Evolutionary conservation across 2,888 invertebrate genomes (phyloP).

Genomic region (Odontothrips loti): DNA sequence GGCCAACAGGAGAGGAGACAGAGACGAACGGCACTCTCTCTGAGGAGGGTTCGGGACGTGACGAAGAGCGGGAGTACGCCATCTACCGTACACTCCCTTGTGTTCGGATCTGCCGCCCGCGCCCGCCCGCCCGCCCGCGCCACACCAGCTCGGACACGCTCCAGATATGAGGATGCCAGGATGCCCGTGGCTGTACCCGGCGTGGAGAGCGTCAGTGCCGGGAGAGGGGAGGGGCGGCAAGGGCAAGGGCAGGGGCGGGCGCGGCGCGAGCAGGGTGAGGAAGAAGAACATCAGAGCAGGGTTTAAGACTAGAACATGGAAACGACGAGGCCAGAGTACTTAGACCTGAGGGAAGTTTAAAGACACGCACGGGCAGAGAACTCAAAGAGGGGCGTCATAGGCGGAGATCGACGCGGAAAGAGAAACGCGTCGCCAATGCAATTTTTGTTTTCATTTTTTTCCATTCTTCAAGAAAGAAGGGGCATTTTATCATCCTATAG

Average conservation of each 20-base stretch:
- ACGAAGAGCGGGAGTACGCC: conserved; percentile 1
- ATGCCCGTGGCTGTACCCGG: background rate
- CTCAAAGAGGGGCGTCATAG: too few relatives aligned
- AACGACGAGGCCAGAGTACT: too few relatives aligned
- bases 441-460: too few relatives aligned
- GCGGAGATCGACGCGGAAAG: too few relatives aligned
- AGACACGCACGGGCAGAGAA: too few relatives aligned
- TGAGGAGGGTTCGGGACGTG: background rate
- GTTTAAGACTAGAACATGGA: background rate
- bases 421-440: too few relatives aligned
- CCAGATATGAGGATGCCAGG: conserved; percentile 20
- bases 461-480: too few relatives aligned
- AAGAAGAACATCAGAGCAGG: background rate
- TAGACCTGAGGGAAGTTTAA: too few relatives aligned
- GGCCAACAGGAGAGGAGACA: background rate
- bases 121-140: background rate
- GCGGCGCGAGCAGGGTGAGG: background rate
- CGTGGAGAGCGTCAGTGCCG: background rate
- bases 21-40: background rate
- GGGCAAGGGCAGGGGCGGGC: background rate
- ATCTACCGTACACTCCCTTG: conserved; percentile 10
- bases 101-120: background rate
- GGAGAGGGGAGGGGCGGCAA: background rate
- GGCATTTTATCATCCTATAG: too few relatives aligned
- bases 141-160: conserved; percentile 3